Base-by-base conservation (phyloP, 2,888 invertebrate species). In the Dichetophora obliterata region DNA sequence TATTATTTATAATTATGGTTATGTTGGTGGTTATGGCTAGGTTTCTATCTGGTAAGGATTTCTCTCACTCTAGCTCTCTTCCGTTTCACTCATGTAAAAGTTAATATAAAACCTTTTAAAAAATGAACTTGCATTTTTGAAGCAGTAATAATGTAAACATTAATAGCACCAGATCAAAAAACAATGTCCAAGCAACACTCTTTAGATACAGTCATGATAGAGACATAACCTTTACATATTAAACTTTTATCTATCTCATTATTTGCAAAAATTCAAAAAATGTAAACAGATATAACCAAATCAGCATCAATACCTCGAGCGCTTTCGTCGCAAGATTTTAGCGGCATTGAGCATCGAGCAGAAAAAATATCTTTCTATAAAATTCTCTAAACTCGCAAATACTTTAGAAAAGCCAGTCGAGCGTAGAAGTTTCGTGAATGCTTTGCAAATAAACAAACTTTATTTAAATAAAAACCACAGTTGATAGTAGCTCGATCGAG, bases 341-440 rank as follows among this genome's bases (percentile, higher is more conserved):
- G 6, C 6, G 14, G 3, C 43, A 43, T 43, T 43, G 43, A 22
- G 22, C 57, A 27, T 14, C 57, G 57, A 59, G 11, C 19, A 2
- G 24, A 5, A n/a, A 24, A 19, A 57, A 22, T n/a, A n/a, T n/a
- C 57, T 57, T 57, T 57, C 4, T 24, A 57, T 57, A 57, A 57
- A 57, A 27, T 27, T 9, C 27, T 31, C 31, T n/a, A 63, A 70
- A 54, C 54, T 74, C 66, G 74, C 66, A 65, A 66, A 66, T 54
- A 74, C 37, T 74, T 37, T 24, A 66, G 31, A 34, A 66, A 66
- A 74, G 0, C n/a, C 66, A 74, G 11, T 57, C 65, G 52, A 66
- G 43, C 74, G 66, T 74, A 54, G 34, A 27, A 6, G 50, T 52
- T 68, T 68, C 34, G n/a, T 65, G 54, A 19, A 57, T 63, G 54